A percentile compares a stretch with the other conserved stretches of the same genome.
These are phyloP conservation scores for Agriopis leucophaearia DNA, from an alignment of 2,888 invertebrate genomes.

Conservation along the genomic window DNA sequence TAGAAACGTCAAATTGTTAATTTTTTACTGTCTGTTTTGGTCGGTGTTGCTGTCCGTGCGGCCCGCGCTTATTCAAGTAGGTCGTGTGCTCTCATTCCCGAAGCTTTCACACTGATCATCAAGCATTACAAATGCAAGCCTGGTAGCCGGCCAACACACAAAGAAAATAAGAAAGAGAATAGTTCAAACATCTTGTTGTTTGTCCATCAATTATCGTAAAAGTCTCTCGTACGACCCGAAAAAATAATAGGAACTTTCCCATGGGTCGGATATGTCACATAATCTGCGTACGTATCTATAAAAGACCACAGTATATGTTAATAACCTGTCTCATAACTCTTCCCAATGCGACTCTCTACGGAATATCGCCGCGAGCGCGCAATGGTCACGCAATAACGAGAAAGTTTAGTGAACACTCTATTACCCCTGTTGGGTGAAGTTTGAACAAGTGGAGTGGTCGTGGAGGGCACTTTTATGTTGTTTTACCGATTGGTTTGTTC, in stretches of 20 bases:
- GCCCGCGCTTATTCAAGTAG: slow-evolving; percentile 1
- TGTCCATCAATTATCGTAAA: slow-evolving; percentile 28
- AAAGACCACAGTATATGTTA: slow-evolving; percentile 16
- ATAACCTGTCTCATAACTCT: slow-evolving; percentile 21
- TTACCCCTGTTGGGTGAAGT: slow-evolving; percentile 11
- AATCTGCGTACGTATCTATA: slow-evolving; percentile 23
- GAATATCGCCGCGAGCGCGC: background rate
- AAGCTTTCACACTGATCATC: slow-evolving; percentile 9
- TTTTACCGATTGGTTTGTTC: slow-evolving; percentile 20
- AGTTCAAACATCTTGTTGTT: slow-evolving; percentile 11
- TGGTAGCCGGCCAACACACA: slow-evolving; percentile 1
- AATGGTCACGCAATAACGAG: slow-evolving; percentile 12
- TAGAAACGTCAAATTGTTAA: no score
- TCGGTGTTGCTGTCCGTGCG: background rate
- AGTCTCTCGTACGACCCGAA: slow-evolving; percentile 17
- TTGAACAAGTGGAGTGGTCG: slow-evolving; percentile 19
- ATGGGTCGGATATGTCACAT: slow-evolving; percentile 16
- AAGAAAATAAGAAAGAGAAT: background rate
- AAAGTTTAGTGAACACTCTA: background rate
- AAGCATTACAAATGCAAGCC: slow-evolving; percentile 4
- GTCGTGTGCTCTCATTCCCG: background rate
- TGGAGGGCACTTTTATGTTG: slow-evolving; percentile 14
- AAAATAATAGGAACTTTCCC: slow-evolving; percentile 19
- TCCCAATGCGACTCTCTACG: background rate
- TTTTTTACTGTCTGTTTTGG: no score